These are phyloP conservation scores for Drosophila rufa DNA, from an alignment of 1,140 invertebrate species.

Conservation along the genomic window DNA sequence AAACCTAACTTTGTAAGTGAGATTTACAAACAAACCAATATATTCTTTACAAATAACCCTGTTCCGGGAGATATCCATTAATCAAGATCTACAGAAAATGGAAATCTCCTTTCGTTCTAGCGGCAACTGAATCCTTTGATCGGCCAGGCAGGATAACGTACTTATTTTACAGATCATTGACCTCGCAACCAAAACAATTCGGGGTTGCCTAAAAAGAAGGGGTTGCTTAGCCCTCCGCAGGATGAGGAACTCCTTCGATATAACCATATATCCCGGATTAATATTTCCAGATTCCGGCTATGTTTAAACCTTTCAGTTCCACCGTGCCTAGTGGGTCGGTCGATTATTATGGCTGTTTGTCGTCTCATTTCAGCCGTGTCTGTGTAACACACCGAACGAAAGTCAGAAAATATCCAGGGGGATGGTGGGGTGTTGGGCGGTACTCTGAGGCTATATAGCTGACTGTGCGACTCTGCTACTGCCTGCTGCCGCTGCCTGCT, in stretches of 20 bases:
- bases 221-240: slow-evolving; percentile 6
- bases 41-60: neutral
- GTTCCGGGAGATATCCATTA: neutral
- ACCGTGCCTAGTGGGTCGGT: slow-evolving; percentile 79
- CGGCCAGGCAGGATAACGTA: slow-evolving; percentile 14
- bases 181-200: slow-evolving; percentile 4
- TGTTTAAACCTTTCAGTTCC: slow-evolving; percentile 44
- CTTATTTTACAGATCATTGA: slow-evolving; percentile 42
- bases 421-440: slow-evolving; percentile 21
- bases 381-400: slow-evolving; percentile 61
- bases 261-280: slow-evolving; percentile 3
- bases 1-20: neutral
- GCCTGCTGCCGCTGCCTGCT: slow-evolving; percentile 14
- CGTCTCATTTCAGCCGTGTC: slow-evolving; percentile 73
- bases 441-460: slow-evolving; percentile 25
- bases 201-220: slow-evolving; percentile 26
- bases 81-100: neutral
- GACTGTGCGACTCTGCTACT: slow-evolving; percentile 38
- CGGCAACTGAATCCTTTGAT: slow-evolving; percentile 16
- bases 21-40: neutral
- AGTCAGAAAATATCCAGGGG: slow-evolving; percentile 37
- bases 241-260: neutral
- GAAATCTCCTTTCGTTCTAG: neutral
- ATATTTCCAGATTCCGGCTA: slow-evolving; percentile 7
- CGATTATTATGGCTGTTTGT: slow-evolving; percentile 79